Evolutionary conservation across 2,797 vertebrate species (phyloP).

Genomic region (Apodemus agrarius): DNA sequence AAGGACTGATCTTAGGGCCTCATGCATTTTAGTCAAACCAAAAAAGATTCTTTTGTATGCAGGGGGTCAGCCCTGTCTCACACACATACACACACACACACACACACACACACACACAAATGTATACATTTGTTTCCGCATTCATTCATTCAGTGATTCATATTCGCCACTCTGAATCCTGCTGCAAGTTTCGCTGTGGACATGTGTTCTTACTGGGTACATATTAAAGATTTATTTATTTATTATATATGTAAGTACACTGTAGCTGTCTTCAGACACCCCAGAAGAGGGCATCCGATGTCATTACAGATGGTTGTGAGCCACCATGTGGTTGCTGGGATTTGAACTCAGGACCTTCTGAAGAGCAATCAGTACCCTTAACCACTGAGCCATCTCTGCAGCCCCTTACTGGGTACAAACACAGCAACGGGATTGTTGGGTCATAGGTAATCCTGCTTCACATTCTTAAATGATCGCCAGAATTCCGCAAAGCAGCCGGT

Average conservation of each 20-base stretch:
- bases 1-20: background rate
- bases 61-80: background rate
- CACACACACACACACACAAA: too few species aligned
- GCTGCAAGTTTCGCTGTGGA: background rate
- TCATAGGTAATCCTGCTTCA: background rate
- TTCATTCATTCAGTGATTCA: conserved; percentile 2
- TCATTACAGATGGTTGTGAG: too few species aligned
- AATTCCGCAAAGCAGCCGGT: background rate
- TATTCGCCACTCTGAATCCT: background rate
- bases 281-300: too few species aligned
- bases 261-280: too few species aligned
- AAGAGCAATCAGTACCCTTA: too few species aligned
- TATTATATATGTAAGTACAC: too few species aligned
- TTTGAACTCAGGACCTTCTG: too few species aligned
- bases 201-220: background rate
- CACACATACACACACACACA: too few species aligned
- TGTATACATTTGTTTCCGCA: background rate
- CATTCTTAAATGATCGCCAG: background rate
- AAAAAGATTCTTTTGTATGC: background rate
- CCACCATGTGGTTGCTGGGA: too few species aligned
- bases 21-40: background rate
- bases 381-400: too few species aligned
- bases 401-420: background rate
- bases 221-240: too few species aligned
- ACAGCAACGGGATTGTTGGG: background rate